Conservation (phyloP, 2,888 invertebrate species). For the Lasioglossum marginatum region DNA sequence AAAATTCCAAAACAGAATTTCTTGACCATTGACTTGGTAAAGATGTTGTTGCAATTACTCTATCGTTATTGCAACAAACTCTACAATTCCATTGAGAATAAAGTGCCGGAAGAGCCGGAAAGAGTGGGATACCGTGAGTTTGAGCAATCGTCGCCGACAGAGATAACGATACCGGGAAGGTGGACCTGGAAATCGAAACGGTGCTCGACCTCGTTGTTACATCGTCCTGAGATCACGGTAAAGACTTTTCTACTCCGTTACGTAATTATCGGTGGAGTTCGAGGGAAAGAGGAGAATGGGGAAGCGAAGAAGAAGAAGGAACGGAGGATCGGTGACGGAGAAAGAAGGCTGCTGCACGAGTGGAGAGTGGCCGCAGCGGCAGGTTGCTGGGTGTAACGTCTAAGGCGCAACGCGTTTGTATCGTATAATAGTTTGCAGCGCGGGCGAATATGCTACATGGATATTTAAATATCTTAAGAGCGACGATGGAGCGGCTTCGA, state of each 20-base stretch:
- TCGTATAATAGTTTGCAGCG: background rate
- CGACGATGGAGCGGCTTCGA: background rate
- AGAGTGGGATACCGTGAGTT: background rate
- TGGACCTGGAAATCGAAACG: slow-evolving; percentile 6
- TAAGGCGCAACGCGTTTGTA: background rate
- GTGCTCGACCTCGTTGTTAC: background rate
- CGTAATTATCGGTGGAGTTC: slow-evolving; percentile 37
- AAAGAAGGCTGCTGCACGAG: slow-evolving; percentile 3
- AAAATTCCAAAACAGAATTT: no score
- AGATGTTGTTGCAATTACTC: background rate
- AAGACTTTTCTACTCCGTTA: slow-evolving; percentile 41
- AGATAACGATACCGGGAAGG: slow-evolving; percentile 11
- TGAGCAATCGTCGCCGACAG: background rate
- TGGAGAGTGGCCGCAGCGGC: background rate
- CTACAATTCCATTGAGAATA: background rate
- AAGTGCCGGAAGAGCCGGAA: background rate
- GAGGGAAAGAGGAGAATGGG: background rate
- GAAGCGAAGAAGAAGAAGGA: background rate
- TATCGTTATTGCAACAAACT: background rate
- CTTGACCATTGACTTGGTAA: no score
- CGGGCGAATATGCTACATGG: background rate
- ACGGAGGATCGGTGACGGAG: background rate
- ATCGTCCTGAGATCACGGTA: background rate
- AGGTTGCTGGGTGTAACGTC: slow-evolving; percentile 1
- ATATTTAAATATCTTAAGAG: background rate